Evolutionary conservation across 2,113 vertebrate species (phyloP), one percentile per base, ranked within the genome.

Genomic region (Bujurquina vittata): DNA sequence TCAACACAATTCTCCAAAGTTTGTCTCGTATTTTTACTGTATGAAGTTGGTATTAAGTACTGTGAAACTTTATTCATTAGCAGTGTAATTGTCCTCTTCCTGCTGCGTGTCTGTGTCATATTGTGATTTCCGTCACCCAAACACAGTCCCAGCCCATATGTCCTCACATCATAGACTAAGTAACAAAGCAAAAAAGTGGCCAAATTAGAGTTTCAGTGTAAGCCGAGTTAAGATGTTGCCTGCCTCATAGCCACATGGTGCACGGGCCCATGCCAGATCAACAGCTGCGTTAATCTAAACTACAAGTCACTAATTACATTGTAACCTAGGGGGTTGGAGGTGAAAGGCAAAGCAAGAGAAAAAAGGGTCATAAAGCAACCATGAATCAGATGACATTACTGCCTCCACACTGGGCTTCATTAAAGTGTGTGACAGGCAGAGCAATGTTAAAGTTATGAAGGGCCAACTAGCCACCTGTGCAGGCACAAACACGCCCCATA

Each of bases 351-450:
- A 46, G 33, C 22, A 43, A 58, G 35, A 67, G 73, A 62, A 49
- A 72, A 77, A 43, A 75, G 22, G 18, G 35, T 58, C 80, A 84
- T 79, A 33, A 91, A 84, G 46, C 52, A 49, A 77, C 85, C 52
- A 79, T 57, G 59, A 90, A 82, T 88, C 81, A 59, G 75, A 82
- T 63, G 37, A 83, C 54, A 55, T 79, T 14, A 85, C 37, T 31
- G 49, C 55, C 43, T 87, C 43, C 29, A 78, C 87, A 75, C 65
- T 22, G 81, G 82, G 85, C 54, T 84, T 93, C 82, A 69, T 93
- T 90, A 91, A 55, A 72, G 86, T 55, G 79, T 73, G 69, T 79
- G 89, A 85, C 87, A 89, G 88, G 86, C 84, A 83, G 85, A 57
- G 31, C 59, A 56, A 18, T 73, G 55, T 46, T 65, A 11, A 77